Conservation (phyloP, 2,797 vertebrate species). For the Pangasius sanitwongsei region DNA sequence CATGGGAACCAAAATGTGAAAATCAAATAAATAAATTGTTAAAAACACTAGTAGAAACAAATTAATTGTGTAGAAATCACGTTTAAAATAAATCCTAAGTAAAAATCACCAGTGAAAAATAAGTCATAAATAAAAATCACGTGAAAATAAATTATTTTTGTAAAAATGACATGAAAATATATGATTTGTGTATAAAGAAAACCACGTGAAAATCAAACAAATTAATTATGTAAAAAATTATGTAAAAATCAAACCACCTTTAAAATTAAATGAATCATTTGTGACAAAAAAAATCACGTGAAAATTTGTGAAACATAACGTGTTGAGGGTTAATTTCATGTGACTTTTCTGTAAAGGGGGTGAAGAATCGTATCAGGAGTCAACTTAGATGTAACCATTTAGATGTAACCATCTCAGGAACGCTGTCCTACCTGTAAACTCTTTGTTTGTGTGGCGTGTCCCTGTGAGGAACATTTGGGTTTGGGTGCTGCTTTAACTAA, state of each 20-base stretch:
- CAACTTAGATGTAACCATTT: not conserved
- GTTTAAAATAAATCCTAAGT: no score
- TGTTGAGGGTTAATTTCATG: not conserved
- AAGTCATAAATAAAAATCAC: no score
- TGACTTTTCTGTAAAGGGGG: no score
- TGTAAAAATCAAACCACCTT: not conserved
- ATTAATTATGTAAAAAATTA: not conserved
- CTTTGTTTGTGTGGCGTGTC: slow-evolving; percentile 49
- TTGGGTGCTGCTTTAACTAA: slow-evolving; percentile 72
- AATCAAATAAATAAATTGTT: no score
- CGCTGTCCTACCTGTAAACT: slow-evolving; percentile 8
- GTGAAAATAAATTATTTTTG: not conserved
- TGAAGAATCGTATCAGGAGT: not conserved
- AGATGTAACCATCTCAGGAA: slow-evolving; percentile 6
- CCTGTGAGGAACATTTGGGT: slow-evolving; percentile 52
- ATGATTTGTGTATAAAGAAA: not conserved
- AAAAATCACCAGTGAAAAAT: no score
- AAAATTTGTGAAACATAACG: not conserved
- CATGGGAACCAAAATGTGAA: no score
- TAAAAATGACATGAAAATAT: not conserved
- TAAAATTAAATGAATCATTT: not conserved
- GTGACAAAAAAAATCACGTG: not conserved
- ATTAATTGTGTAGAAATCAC: no score
- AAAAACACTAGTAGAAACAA: no score
- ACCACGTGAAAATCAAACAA: not conserved